Evolutionary conservation across 2,888 invertebrate genomes (phyloP).

Genomic region (Megalurothrips usitatus): DNA sequence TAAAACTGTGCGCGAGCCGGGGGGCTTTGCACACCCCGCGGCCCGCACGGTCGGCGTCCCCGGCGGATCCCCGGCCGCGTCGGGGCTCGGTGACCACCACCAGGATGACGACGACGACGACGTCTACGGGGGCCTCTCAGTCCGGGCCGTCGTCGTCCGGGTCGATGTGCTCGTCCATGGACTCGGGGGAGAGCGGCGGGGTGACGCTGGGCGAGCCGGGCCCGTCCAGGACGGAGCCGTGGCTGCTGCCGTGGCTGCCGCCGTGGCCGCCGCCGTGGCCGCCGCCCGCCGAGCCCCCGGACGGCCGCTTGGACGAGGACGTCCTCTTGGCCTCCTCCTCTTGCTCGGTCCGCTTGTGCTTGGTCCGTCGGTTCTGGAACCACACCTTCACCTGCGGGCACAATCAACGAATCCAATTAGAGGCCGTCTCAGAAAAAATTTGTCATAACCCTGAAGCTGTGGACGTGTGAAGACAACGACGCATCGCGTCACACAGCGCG

Average conservation of each 20-base stretch:
- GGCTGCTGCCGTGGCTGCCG: background rate
- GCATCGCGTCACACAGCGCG: no score
- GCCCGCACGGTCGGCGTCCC: background rate
- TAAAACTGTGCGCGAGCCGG: background rate
- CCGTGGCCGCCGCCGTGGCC: background rate
- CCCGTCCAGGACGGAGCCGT: background rate
- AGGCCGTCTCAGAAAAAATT: no score
- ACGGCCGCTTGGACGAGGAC: background rate
- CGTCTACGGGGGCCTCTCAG: background rate
- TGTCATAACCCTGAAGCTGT: no score
- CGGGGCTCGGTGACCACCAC: no score
- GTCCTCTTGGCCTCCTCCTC: conserved; percentile 78
- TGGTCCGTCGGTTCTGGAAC: conserved; percentile 95
- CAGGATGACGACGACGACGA: background rate
- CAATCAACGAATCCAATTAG: background rate
- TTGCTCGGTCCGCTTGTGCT: conserved; percentile 92
- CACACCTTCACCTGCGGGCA: conserved; percentile 88
- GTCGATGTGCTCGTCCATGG: conserved; percentile 25
- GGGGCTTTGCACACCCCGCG: background rate
- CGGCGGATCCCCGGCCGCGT: no score
- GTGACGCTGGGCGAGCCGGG: background rate
- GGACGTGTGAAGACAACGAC: no score
- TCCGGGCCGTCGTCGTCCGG: conserved; percentile 15
- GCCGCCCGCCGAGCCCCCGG: background rate
- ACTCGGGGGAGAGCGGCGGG: conserved; percentile 17